Base-by-base conservation (phyloP, 2,113 vertebrate genomes). In the Planiliza haematocheilus region DNA sequence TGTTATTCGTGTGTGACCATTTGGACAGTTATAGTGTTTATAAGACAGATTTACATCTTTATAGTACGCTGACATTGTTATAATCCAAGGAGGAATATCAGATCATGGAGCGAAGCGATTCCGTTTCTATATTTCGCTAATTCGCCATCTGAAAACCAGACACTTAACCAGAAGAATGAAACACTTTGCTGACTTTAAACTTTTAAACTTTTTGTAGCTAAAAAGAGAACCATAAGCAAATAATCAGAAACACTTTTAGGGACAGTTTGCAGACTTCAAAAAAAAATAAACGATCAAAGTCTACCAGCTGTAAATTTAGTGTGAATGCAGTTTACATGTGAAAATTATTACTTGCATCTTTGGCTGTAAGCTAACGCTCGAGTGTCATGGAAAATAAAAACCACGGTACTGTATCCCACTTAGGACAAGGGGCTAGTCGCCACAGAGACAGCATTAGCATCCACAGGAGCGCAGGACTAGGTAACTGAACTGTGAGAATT, bases 361-460 rank as follows among this genome's bases (percentile, higher is more conserved):
- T 79, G 63, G 38, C 56, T 65, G 39, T 30, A 71, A 64, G 36
- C 50, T 50, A 56, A 81, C 73, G 41, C 20, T 36, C 11, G 46
- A 71, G 42, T 74, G 49, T 66, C 18, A 49, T 41, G 79, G 53
- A 59, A 63, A 64, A 46, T 30, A 30, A n/a, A n/a, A n/a, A n/a
- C n/a, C 24, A 30, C 24, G 49, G 60, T 79, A 64, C 67, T 74
- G 63, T 60, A 50, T 69, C 49, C 48, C 56, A 84, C 65, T 84
- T 86, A 68, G 67, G 46, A 53, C 1, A 6, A 65, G 52, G n/a
- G 73, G 84, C 75, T 82, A 68, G 87, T 92, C 82, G 48, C 84
- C 75, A 86, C 86, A 79, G 82, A 74, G 82, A 89, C 85, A 46
- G 63, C 64, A 71, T 69, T 64, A 70, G 43, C 77, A 34, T 70